Evolutionary conservation across 1,140 invertebrate genomes (phyloP), one percentile per base, ranked within the genome.

Genomic region (Liolophura sinensis): DNA sequence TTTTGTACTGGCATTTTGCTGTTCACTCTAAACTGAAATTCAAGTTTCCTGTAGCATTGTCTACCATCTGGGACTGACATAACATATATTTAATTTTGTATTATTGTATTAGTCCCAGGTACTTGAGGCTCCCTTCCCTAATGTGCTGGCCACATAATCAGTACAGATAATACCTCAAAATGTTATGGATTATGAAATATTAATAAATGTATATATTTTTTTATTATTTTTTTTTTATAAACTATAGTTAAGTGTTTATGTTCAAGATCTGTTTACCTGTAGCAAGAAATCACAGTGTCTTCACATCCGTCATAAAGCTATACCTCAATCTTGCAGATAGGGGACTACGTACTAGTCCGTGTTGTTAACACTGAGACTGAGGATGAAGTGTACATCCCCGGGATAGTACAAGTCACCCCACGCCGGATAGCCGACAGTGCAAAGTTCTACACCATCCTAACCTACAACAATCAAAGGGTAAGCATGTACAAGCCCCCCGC

Each of bases 381-480:
- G 4, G 31, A 22, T 24, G 73, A 73, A 55, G 78, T 75, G 65
- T 80, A 74, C 64, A 76, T 78, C 18, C 78, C 78, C 22, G 77
- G 63, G 18, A 71, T 67, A 54, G 68, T 80, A 1, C 56, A 72
- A 48, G 49, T 62, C 18, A 67, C 66, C 0, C 76, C 77, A n/a
- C 60, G 64, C 27, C 46, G 57, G 1, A 16, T 47, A 40, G 12
- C 62, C 24, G 60, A 67, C 18, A 68, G 73, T 18, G 55, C 56
- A 22, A 73, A 73, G 65, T 79, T 76, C 62, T 80, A 74, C 66
- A 75, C 75, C 15, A 69, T 80, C 18, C 46, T 71, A 24, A 55
- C 78, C 22, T 80, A 78, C 58, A 78, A 72, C 58, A 73, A 72
- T 66, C 75, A 77, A 51, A 67, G 67, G 69, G 78, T 79, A 57